Percentiles rank a stretch among this genome's conserved stretches.
Evolutionary conservation across 2,888 invertebrate genomes (phyloP).

Genomic region (Athripsodes cinereus): DNA sequence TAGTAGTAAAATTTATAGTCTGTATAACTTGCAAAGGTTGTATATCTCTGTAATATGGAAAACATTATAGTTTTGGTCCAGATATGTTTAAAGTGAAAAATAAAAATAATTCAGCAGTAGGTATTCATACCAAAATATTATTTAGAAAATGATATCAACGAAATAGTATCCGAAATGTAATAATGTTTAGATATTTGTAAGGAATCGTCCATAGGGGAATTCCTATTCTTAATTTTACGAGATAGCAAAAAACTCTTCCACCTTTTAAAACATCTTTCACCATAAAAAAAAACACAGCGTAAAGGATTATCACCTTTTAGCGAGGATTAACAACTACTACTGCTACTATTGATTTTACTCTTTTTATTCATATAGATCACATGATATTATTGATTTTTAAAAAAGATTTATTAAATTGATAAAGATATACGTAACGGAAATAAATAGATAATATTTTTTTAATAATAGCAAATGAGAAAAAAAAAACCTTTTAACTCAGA

Average conservation of each 20-base stretch:
- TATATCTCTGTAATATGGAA: too few species aligned
- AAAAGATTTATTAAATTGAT: neutral
- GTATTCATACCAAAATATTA: neutral
- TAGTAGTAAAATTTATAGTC: too few species aligned
- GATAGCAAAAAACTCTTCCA: neutral
- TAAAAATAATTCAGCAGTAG: neutral
- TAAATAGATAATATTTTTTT: neutral
- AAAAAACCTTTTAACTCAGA: too few species aligned
- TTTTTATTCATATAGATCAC: neutral
- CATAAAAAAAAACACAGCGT: too few species aligned
- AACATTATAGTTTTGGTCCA: neutral
- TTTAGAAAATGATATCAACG: neutral
- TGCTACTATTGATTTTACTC: too few species aligned
- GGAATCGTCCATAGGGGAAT: neutral
- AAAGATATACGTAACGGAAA: conserved; percentile 7
- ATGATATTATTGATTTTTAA: neutral
- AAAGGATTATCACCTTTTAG: conserved; percentile 24
- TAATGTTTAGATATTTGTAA: too few species aligned
- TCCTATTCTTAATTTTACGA: neutral
- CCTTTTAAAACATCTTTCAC: neutral
- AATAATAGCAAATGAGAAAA: too few species aligned
- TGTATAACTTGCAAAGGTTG: too few species aligned
- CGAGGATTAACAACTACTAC: conserved; percentile 16
- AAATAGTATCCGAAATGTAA: neutral
- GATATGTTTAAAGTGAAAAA: too few species aligned